phyloP scores from a whole-genome alignment of 2,113 vertebrate species.

The Ibidorhyncha struthersii region DNA sequence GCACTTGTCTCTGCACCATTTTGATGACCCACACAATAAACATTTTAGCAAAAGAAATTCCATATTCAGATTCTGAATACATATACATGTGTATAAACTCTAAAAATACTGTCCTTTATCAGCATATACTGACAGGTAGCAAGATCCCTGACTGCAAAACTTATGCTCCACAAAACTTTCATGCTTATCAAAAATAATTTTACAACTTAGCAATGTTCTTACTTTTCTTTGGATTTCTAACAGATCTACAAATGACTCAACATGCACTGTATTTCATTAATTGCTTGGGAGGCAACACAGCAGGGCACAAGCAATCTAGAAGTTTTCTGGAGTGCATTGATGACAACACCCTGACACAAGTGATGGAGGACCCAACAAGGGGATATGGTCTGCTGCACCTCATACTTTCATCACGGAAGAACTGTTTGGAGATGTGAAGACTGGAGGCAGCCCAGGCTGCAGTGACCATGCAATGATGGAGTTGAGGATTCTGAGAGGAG shows the following conservation, averaged over 20 bases:
- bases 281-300: not conserved
- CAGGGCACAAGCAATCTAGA: not conserved
- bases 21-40: not conserved
- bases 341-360: not conserved
- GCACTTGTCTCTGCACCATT: not conserved
- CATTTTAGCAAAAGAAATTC: not conserved
- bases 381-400: not conserved
- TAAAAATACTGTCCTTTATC: not conserved
- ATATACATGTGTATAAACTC: not conserved
- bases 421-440: not conserved
- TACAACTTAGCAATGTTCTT: not conserved
- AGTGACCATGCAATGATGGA: not conserved
- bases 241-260: not conserved
- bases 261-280: not conserved
- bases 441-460: not conserved
- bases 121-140: not conserved
- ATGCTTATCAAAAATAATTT: not conserved
- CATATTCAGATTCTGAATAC: not conserved
- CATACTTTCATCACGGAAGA: not conserved
- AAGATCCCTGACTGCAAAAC: not conserved
- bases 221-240: constrained; percentile 22
- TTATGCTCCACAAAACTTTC: not conserved
- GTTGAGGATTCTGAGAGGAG: not conserved
- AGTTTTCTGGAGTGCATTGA: not conserved
- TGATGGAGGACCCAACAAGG: not conserved